Evolutionary conservation across 2,888 invertebrate genomes (phyloP), one percentile per base, ranked within the genome.

Genomic region (Drosophila falleni): DNA sequence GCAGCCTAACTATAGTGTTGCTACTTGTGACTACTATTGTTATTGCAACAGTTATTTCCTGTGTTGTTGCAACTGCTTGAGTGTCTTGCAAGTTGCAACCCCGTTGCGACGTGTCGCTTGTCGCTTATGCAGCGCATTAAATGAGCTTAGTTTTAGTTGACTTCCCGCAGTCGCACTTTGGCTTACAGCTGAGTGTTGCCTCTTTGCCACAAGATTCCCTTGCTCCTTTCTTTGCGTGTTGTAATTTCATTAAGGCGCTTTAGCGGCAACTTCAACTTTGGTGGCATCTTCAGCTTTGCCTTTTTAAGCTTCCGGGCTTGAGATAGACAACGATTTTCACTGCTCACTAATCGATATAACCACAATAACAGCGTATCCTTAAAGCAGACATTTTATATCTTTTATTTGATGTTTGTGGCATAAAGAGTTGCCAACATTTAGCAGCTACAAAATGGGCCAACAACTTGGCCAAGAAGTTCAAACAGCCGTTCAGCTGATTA

Each of bases 111-210:
- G 31, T 31, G 31, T 31, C 47, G 60, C 61, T 44, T 78, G 71
- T 68, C 83, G 89, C 74, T 89, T 83, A 81, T 89, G 81, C 87
- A 77, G 71, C 81, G 89, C 74, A 86, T 86, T 86, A 86, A 86
- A 84, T 74, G 80, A 87, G 88, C 89, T 86, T 86, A 86, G 86
- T 84, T 87, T 84, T 87, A 84, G 87, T 84, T 86, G 86, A 86
- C 86, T 89, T 86, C 61, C 88, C 74, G 26, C 53, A 23, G 23
- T n/a, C 62, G 72, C 78, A 86, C 86, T 83, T 85, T 88, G 87
- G 89, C 89, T 86, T 82, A 77, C 78, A 65, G 44, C 74, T 39
- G 41, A 62, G 63, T 55, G 51, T 47, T 19, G 50, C 33, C 60
- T 29, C 51, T 23, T 23, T 5, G 16, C 16, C 41, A 55, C 68